Evolutionary conservation across 2,797 vertebrate genomes (phyloP).

Genomic region (Sebastes melanostomus): DNA sequence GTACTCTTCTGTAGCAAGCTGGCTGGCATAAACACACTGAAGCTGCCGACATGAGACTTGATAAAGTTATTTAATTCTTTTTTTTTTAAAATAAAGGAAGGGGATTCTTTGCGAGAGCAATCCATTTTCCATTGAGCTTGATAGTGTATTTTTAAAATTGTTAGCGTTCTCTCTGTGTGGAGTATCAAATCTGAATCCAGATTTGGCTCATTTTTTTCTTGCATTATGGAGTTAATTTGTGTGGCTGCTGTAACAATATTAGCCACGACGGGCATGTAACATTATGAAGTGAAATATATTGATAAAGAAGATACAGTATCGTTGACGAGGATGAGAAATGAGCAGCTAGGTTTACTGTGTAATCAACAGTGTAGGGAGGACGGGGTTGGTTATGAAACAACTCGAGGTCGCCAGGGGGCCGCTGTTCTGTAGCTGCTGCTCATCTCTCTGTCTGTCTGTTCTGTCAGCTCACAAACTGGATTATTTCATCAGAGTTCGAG

Average conservation of each 20-base stretch:
- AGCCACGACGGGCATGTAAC: slow-evolving; percentile 1
- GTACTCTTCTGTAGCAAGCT: slow-evolving; percentile 64
- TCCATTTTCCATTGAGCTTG: slow-evolving; percentile 22
- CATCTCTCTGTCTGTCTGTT: slow-evolving; percentile 69
- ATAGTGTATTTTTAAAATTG: slow-evolving; percentile 2
- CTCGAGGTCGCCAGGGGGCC: slow-evolving; percentile 62
- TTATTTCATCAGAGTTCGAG: slow-evolving; percentile 83
- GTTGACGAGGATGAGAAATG: slow-evolving; percentile 22
- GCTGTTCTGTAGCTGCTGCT: slow-evolving; percentile 58
- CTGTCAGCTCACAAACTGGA: slow-evolving; percentile 78
- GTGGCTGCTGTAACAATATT: not conserved
- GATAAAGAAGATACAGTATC: slow-evolving; percentile 1
- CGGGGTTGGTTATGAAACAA: slow-evolving; percentile 66
- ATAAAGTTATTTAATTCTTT: slow-evolving; percentile 62
- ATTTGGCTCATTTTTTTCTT: not conserved
- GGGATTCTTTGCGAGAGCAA: slow-evolving; percentile 34
- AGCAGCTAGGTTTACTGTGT: slow-evolving; percentile 44
- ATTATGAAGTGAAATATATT: slow-evolving; percentile 11
- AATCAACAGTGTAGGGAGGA: slow-evolving; percentile 53
- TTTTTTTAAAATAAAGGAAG: slow-evolving; percentile 46
- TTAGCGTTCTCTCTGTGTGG: not conserved
- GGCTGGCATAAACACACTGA: slow-evolving; percentile 69
- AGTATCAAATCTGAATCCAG: slow-evolving; percentile 5
- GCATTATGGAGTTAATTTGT: not conserved
- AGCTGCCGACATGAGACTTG: slow-evolving; percentile 63